A percentile compares a stretch with the other conserved stretches of the same genome.
Conservation (phyloP, 2,888 invertebrate genomes). For the Spatulosminthurus flaviceps region DNA sequence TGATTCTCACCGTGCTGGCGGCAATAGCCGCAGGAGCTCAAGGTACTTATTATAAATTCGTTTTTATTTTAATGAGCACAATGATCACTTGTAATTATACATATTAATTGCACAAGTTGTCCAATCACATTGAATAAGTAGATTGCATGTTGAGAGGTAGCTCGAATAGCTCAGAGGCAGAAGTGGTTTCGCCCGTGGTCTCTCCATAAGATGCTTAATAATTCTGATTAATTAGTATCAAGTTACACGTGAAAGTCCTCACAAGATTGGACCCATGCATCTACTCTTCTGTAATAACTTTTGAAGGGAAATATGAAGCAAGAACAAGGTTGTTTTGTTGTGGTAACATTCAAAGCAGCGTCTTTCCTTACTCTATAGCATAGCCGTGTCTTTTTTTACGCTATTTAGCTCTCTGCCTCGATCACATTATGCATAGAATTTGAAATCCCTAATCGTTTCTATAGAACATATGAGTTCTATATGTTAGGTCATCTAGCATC, state of each 20-base stretch:
- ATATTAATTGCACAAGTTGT: conserved; percentile 18
- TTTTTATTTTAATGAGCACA: conserved; percentile 13
- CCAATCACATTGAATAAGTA: background rate
- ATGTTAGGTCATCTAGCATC: background rate
- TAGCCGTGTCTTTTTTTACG: too few relatives aligned
- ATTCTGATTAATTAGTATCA: background rate
- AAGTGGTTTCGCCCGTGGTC: background rate
- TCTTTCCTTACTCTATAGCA: background rate
- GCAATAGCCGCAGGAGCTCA: conserved; percentile 25
- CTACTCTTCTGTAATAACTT: too few relatives aligned
- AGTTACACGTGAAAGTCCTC: conserved; percentile 5
- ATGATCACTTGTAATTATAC: conserved; percentile 20
- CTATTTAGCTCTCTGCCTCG: too few relatives aligned
- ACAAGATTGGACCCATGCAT: background rate
- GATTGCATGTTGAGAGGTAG: background rate
- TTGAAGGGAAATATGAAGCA: conserved; percentile 19
- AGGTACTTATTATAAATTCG: conserved; percentile 12
- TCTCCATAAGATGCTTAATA: background rate
- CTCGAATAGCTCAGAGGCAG: too few relatives aligned
- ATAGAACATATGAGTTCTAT: background rate
- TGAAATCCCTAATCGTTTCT: background rate
- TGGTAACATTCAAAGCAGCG: background rate
- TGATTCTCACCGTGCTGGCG: conserved; percentile 8
- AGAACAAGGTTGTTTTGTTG: conserved; percentile 30
- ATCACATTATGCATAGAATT: too few relatives aligned